Percentiles rank a stretch among this genome's conserved stretches.
Evolutionary conservation across 2,888 invertebrate genomes (phyloP).

Genomic region (Pammene fasciana): DNA sequence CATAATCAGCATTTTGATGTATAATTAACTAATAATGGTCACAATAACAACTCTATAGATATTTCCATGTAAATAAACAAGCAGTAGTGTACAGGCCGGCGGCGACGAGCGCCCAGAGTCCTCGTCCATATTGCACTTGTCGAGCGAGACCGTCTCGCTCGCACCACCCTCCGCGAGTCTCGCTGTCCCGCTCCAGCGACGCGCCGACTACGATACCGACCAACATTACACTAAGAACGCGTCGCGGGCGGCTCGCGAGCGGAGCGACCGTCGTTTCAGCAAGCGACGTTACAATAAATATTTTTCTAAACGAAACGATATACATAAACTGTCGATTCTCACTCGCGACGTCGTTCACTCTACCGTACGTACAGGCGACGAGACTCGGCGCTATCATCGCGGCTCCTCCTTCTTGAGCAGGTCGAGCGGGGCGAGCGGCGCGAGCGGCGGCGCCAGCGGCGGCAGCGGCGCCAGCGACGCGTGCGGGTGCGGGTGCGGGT

Average conservation of each 20-base stretch:
- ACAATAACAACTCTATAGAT: constrained; percentile 83
- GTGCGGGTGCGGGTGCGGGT: constrained; percentile 63
- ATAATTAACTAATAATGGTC: constrained; percentile 84
- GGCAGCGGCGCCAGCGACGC: constrained; percentile 70
- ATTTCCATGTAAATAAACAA: constrained; percentile 82
- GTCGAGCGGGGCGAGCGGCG: constrained; percentile 82
- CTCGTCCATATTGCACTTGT: constrained; percentile 76
- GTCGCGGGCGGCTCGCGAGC: constrained; percentile 48
- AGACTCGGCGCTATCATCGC: constrained; percentile 76
- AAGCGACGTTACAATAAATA: constrained; percentile 78
- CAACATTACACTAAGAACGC: constrained; percentile 47
- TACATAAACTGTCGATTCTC: constrained; percentile 65
- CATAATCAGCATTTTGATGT: constrained; percentile 78
- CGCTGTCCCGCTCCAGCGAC: constrained; percentile 52
- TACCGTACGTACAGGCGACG: constrained; percentile 59
- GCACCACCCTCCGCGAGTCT: constrained; percentile 49
- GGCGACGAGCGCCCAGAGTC: constrained; percentile 60
- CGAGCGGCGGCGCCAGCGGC: constrained; percentile 67
- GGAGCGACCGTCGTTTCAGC: constrained; percentile 56
- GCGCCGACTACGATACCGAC: constrained; percentile 42
- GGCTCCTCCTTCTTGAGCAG: constrained; percentile 85
- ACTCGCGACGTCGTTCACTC: constrained; percentile 63
- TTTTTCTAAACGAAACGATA: constrained; percentile 78
- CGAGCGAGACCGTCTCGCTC: constrained; percentile 67
- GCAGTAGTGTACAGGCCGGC: constrained; percentile 74